Conservation (phyloP, 2,888 invertebrate species). For the Brachycybe producta region DNA sequence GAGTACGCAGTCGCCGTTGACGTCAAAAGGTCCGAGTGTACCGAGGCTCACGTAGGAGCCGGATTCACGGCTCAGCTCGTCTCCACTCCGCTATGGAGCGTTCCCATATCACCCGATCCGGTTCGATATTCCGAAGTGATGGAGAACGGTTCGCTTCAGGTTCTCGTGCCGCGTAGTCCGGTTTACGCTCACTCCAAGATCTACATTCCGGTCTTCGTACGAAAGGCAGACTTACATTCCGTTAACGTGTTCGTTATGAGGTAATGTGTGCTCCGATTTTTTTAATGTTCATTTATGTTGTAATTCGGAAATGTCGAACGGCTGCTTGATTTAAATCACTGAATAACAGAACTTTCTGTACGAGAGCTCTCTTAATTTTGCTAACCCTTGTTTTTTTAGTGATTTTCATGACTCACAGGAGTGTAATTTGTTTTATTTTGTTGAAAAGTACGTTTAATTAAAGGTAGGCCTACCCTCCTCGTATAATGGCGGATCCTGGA, state of each 20-base stretch:
- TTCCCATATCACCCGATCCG: constrained; percentile 17
- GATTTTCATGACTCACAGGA: too few relatives aligned
- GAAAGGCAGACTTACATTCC: constrained; percentile 30
- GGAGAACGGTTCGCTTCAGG: constrained; percentile 67
- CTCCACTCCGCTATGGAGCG: constrained; percentile 17
- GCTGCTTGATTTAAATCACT: too few relatives aligned
- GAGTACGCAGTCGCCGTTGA: constrained; percentile 58
- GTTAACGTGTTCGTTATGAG: constrained; percentile 72
- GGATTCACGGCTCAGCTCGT: constrained; percentile 10
- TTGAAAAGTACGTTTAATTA: too few relatives aligned
- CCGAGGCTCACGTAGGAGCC: neutral
- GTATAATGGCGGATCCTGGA: too few relatives aligned
- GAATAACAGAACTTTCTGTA: too few relatives aligned
- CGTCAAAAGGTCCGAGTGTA: constrained; percentile 22
- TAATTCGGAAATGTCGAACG: too few relatives aligned
- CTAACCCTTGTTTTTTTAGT: too few relatives aligned
- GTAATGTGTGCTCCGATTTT: constrained; percentile 42
- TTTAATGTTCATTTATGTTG: neutral
- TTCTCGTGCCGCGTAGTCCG: constrained; percentile 74
- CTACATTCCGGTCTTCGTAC: constrained; percentile 76
- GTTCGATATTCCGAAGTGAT: constrained; percentile 60
- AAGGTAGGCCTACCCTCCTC: too few relatives aligned
- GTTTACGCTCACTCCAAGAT: constrained; percentile 78
- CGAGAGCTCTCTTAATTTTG: too few relatives aligned
- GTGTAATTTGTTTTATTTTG: too few relatives aligned